phyloP scores from a whole-genome alignment of 2,797 vertebrate genomes.

The Lindbergichthys nudifrons region DNA sequence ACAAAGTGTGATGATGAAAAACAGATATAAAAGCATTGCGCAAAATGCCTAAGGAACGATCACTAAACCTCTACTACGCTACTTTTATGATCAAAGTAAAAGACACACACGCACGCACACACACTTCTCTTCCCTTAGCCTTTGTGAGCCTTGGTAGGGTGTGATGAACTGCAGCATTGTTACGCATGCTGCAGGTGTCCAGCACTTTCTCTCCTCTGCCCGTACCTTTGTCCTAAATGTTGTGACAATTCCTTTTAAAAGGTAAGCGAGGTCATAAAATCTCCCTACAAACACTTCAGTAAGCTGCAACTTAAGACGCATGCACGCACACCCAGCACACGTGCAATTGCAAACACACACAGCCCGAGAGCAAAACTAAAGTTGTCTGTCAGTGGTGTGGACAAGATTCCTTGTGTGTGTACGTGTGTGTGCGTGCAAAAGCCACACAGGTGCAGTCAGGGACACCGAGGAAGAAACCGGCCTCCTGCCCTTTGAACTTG shows the following conservation, averaged over 20 bases:
- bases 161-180: slow-evolving; percentile 66
- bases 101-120: slow-evolving; percentile 6
- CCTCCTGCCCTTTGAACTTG: slow-evolving; percentile 84
- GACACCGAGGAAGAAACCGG: slow-evolving; percentile 73
- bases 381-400: slow-evolving; percentile 59
- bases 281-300: slow-evolving; percentile 64
- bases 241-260: slow-evolving; percentile 77
- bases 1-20: slow-evolving; percentile 17
- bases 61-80: slow-evolving; percentile 12
- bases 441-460: slow-evolving; percentile 84
- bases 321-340: slow-evolving; percentile 1
- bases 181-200: slow-evolving; percentile 72
- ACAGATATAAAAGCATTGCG: slow-evolving; percentile 11
- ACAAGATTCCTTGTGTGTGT: slow-evolving; percentile 25
- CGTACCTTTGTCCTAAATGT: slow-evolving; percentile 51
- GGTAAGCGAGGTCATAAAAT: slow-evolving; percentile 73
- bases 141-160: slow-evolving; percentile 49
- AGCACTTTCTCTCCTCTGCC: slow-evolving; percentile 56
- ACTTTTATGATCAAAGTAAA: slow-evolving; percentile 64
- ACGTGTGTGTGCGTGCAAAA: slow-evolving; percentile 32
- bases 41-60: slow-evolving; percentile 37
- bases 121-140: slow-evolving; percentile 39
- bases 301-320: slow-evolving; percentile 34
- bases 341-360: slow-evolving; percentile 17
- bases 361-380: slow-evolving; percentile 47